Evolutionary conservation across 2,888 invertebrate genomes (phyloP).

Genomic region (Tenthredo notha): DNA sequence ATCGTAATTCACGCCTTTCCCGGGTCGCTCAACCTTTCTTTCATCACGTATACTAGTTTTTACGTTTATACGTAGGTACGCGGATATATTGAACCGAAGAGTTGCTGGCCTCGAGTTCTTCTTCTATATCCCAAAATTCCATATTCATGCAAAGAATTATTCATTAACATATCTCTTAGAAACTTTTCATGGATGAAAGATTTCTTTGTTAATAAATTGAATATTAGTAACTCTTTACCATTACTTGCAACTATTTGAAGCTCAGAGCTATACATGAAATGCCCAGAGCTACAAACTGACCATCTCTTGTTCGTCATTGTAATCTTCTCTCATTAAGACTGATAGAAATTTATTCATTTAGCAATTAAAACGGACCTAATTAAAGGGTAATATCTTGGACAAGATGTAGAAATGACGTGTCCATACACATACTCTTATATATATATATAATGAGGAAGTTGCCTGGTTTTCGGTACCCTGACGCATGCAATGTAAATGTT

Average conservation of each 20-base stretch:
- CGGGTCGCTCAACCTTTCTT: constrained; percentile 47
- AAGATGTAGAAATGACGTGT: neutral
- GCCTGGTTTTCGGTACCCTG: constrained; percentile 20
- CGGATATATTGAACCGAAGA: neutral
- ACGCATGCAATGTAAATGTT: constrained; percentile 33
- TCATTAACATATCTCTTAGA: neutral
- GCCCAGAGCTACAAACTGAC: neutral
- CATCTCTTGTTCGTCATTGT: neutral
- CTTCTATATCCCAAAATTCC: neutral
- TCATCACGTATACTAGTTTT: constrained; percentile 33
- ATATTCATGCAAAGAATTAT: neutral
- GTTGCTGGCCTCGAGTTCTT: neutral
- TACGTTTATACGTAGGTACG: neutral
- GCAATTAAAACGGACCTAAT: neutral
- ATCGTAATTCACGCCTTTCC: constrained; percentile 47
- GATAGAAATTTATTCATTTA: neutral
- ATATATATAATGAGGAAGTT: constrained; percentile 1
- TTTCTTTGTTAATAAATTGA: neutral
- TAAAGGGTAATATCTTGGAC: neutral
- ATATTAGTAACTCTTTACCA: constrained; percentile 2
- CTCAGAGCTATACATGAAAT: neutral
- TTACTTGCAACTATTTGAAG: neutral
- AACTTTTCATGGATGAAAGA: neutral
- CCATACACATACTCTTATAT: neutral
- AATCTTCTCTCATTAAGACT: neutral